Conservation (phyloP, 2,797 vertebrate species). For the Cynopterus sphinx region DNA sequence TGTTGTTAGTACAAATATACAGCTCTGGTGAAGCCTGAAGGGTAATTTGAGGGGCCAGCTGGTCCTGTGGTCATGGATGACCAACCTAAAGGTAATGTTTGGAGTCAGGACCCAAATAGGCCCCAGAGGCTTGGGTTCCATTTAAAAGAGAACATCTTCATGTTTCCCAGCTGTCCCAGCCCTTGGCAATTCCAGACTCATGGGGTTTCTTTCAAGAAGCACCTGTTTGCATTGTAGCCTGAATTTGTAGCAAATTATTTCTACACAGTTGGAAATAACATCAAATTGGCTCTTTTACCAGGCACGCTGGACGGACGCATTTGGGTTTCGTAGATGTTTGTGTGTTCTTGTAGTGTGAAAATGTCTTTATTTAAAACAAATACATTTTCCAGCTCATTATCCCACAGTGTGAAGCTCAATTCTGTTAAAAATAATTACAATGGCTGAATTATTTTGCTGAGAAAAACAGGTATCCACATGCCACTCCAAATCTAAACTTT, state of each 20-base stretch:
- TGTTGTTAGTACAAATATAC: not conserved
- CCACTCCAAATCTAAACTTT: slow-evolving; percentile 71
- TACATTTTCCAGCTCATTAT: slow-evolving; percentile 83
- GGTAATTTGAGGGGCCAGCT: not conserved
- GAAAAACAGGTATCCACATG: slow-evolving; percentile 77
- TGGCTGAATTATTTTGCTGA: slow-evolving; percentile 77
- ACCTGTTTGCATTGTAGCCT: slow-evolving; percentile 80
- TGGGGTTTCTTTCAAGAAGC: slow-evolving; percentile 79
- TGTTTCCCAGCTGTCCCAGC: slow-evolving; percentile 64
- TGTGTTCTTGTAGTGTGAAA: slow-evolving; percentile 80
- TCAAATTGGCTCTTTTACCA: slow-evolving; percentile 82
- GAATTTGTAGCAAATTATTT: slow-evolving; percentile 79
- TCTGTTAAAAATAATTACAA: slow-evolving; percentile 83
- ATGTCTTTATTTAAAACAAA: slow-evolving; percentile 82
- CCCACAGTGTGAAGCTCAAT: slow-evolving; percentile 80
- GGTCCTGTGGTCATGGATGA: not conserved
- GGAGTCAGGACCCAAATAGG: not conserved
- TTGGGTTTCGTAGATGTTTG: slow-evolving; percentile 79
- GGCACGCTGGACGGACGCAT: slow-evolving; percentile 68
- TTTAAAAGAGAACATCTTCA: slow-evolving; percentile 59
- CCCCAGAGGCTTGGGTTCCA: not conserved
- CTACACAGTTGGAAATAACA: slow-evolving; percentile 81
- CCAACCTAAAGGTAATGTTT: not conserved
- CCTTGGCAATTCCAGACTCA: slow-evolving; percentile 66
- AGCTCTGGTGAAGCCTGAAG: not conserved